These are phyloP conservation scores for Scaptomyza polygonia DNA, from an alignment of 2,888 invertebrate species.

Conservation along the genomic window DNA sequence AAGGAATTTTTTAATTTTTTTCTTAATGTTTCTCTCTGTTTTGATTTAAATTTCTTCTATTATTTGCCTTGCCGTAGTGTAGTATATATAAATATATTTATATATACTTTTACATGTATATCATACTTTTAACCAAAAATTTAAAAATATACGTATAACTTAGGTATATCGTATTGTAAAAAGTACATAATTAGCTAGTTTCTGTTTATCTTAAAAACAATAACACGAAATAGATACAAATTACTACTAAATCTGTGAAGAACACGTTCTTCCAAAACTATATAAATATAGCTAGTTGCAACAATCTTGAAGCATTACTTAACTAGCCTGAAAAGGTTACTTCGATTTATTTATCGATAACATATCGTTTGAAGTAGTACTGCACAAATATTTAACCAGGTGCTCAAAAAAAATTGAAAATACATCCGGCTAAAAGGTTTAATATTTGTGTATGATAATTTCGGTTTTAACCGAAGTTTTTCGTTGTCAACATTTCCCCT, in stretches of 20 bases:
- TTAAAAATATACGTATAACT: slow-evolving; percentile 32
- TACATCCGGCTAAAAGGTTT: background rate
- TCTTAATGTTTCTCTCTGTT: slow-evolving; percentile 4
- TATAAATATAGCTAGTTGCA: slow-evolving; percentile 60
- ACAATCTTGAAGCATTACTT: slow-evolving; percentile 66
- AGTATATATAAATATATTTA: slow-evolving; percentile 36
- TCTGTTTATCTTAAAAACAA: slow-evolving; percentile 42
- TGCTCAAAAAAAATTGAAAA: too few species aligned
- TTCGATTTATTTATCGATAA: slow-evolving; percentile 20
- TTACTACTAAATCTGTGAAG: slow-evolving; percentile 20
- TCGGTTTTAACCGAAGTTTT: slow-evolving; percentile 44
- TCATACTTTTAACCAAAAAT: slow-evolving; percentile 44
- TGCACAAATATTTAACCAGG: slow-evolving; percentile 30
- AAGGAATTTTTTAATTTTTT: background rate
- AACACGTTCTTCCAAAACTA: slow-evolving; percentile 40
- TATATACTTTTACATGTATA: slow-evolving; percentile 43
- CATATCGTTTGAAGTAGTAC: slow-evolving; percentile 18
- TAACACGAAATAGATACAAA: slow-evolving; percentile 15
- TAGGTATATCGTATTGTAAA: slow-evolving; percentile 69
- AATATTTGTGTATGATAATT: slow-evolving; percentile 34
- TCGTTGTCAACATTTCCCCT: slow-evolving; percentile 54
- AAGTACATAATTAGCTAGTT: slow-evolving; percentile 64
- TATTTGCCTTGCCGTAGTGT: slow-evolving; percentile 72
- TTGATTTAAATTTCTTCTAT: slow-evolving; percentile 14
- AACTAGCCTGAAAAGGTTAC: slow-evolving; percentile 21